Percentiles rank a stretch among this genome's conserved stretches.
phyloP scores from a whole-genome alignment of 2,888 invertebrate genomes.

The Philonicus albiceps region DNA sequence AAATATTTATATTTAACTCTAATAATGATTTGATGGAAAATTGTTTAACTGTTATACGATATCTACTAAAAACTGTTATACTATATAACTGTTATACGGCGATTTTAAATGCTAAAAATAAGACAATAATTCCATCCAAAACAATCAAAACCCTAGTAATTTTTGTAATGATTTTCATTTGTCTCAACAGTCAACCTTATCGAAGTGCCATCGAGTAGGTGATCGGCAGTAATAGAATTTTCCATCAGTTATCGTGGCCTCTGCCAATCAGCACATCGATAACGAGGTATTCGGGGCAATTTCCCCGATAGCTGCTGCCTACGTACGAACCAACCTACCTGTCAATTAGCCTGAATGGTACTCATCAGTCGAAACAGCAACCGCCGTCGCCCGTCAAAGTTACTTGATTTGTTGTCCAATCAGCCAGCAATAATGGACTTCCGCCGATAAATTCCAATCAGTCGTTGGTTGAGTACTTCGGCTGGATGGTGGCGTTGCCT shows the following conservation, averaged over 20 bases:
- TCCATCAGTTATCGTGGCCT: not conserved
- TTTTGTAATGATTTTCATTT: not conserved
- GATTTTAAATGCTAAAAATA: not conserved
- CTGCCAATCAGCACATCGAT: not conserved
- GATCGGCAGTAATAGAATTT: not conserved
- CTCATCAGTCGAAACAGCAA: not conserved
- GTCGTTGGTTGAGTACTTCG: not conserved
- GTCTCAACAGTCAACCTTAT: not conserved
- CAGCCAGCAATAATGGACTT: constrained; percentile 34
- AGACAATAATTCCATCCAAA: not conserved
- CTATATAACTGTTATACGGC: not conserved
- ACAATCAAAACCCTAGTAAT: not conserved
- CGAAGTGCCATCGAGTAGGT: not conserved
- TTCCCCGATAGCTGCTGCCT: not conserved
- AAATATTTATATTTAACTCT: not conserved
- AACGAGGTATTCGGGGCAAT: not conserved
- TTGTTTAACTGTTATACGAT: no score
- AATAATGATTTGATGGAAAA: no score
- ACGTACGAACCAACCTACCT: not conserved
- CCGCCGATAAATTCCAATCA: constrained; percentile 18
- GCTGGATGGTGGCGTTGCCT: not conserved
- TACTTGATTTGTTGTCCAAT: constrained; percentile 45
- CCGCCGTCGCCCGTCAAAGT: not conserved
- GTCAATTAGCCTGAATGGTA: not conserved
- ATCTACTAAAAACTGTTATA: not conserved